A percentile compares a stretch with the other conserved stretches of the same genome.
These are phyloP conservation scores for Riparia riparia DNA, from an alignment of 2,113 vertebrate species.

Conservation along the genomic window DNA sequence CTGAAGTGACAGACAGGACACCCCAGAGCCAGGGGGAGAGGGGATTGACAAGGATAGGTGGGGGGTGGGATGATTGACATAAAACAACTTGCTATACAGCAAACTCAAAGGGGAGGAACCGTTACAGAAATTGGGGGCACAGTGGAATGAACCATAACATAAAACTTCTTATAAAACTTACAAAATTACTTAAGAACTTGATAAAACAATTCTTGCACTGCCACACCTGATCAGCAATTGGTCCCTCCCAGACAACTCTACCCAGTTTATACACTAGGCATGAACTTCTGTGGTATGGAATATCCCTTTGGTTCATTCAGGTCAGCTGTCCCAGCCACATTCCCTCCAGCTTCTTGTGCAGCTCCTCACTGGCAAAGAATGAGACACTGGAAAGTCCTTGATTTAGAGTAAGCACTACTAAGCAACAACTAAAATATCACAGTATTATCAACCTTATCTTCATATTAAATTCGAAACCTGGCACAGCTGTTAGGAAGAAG, in stretches of 20 bases:
- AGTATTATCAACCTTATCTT: not conserved
- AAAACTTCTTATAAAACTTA: no score
- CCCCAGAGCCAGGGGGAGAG: no score
- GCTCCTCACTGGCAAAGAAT: not conserved
- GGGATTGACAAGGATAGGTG: no score
- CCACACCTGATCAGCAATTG: not conserved
- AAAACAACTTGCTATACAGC: no score
- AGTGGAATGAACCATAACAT: no score
- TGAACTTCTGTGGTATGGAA: accelerated
- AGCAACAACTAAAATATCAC: not conserved
- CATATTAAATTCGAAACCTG: not conserved
- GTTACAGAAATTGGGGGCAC: no score
- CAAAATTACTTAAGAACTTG: no score
- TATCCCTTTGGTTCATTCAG: not conserved
- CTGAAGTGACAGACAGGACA: no score
- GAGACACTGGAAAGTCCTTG: not conserved
- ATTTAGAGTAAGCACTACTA: not conserved
- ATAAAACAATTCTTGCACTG: no score
- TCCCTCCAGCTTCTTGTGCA: not conserved
- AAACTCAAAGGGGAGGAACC: no score
- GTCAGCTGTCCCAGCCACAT: not conserved
- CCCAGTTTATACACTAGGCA: not conserved
- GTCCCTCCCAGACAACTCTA: not conserved
- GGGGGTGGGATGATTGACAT: no score
- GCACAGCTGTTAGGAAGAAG: not conserved